Conservation (phyloP, 1,140 invertebrate species). For the Agraylea sexmaculata region DNA sequence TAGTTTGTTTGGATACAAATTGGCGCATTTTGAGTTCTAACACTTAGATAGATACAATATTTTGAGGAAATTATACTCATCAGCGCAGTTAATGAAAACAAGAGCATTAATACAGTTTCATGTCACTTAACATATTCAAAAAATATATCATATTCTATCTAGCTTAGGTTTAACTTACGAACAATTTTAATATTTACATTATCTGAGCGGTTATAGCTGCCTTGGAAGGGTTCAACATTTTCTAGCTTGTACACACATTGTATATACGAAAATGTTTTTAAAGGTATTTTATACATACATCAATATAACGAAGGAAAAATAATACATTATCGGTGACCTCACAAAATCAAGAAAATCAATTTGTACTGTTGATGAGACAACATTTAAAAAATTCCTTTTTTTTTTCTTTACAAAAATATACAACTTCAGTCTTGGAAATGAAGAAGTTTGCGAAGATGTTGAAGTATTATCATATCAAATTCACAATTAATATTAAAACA, state of each 20-base stretch:
- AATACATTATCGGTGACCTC: background rate
- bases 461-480: conserved; percentile 16
- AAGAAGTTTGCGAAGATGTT: conserved; percentile 21
- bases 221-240: conserved; percentile 20
- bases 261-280: no score
- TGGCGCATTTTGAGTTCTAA: no score
- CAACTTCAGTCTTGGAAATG: conserved; percentile 23
- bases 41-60: no score
- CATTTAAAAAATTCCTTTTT: no score
- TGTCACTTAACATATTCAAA: background rate
- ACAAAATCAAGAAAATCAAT: conserved; percentile 3
- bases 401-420: conserved; percentile 23
- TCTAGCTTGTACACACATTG: conserved; percentile 11
- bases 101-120: background rate
- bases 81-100: background rate
- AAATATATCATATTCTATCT: conserved; percentile 15
- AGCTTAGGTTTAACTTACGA: conserved; percentile 10
- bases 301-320: background rate
- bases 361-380: background rate
- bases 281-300: conserved; percentile 2
- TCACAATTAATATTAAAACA: background rate
- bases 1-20: no score
- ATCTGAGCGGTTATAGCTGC: conserved; percentile 22
- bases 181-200: conserved; percentile 19
- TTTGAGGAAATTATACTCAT: conserved; percentile 1